Conservation (phyloP, 2,113 vertebrate genomes). For the Oncorhynchus keta region DNA sequence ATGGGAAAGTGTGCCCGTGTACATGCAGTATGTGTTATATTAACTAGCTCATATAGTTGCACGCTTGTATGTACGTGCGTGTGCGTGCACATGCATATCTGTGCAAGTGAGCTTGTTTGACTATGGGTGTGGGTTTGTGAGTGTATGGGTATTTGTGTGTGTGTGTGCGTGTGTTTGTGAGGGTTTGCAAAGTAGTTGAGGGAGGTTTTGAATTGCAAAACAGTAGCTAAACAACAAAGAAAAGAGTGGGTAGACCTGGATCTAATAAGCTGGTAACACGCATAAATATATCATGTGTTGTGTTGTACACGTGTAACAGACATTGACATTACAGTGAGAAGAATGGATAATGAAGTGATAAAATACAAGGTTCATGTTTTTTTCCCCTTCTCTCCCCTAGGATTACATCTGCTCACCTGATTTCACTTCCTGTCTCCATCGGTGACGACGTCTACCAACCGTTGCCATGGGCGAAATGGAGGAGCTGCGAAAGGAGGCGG, state of each 20-base stretch:
- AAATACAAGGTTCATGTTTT: neutral
- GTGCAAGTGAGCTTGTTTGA: constrained; percentile 3
- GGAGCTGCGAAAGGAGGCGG: constrained; percentile 90
- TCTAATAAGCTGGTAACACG: neutral
- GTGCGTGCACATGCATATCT: constrained; percentile 26
- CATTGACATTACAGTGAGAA: neutral
- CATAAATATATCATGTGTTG: neutral
- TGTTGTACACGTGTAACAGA: neutral
- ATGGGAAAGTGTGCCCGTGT: constrained; percentile 51
- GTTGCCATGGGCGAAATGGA: constrained; percentile 93
- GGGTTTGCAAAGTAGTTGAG: constrained; percentile 76
- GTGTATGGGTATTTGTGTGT: neutral
- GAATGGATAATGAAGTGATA: neutral
- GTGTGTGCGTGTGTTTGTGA: constrained; percentile 28
- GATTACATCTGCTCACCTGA: constrained; percentile 41
- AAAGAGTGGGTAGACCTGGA: constrained; percentile 9
- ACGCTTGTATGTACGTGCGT: constrained; percentile 3
- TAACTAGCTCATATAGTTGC: constrained; percentile 11
- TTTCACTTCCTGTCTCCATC: constrained; percentile 46
- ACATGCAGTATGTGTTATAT: constrained; percentile 51
- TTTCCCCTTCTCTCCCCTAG: constrained; percentile 27
- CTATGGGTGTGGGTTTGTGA: neutral
- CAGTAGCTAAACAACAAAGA: constrained; percentile 32
- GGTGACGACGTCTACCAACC: constrained; percentile 56
- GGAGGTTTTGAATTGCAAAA: constrained; percentile 80